Base-by-base conservation (phyloP, 2,888 invertebrate genomes). In the Philhelius pedissequus region DNA sequence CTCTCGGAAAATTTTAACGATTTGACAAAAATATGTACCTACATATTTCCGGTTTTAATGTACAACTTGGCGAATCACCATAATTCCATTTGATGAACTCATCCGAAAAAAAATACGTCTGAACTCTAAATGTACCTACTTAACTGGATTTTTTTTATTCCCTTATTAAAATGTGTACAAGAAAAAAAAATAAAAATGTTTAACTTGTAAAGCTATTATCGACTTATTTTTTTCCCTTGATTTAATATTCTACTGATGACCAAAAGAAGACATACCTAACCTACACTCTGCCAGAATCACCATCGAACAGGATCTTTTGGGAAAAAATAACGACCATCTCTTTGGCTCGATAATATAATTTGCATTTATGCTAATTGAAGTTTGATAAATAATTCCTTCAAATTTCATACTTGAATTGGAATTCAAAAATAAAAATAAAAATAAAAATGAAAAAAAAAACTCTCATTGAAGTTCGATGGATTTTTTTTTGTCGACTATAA, bases 341-440 rank as follows among this genome's bases (percentile, higher is more conserved):
- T 70, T 15, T 20, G 25, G 60, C 30, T 25, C 54, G 35, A 35
- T 58, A 38, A 62, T 38, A 30, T 81, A 77, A 86, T 86, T 86
- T 86, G 68, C 86, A 81, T 86, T 86, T 86, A 86, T 86, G 81
- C 86, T 86, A 86, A 86, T 81, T 81, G 86, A 81, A 86, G 86
- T 81, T 86, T 86, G 77, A 86, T 81, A 86, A 86, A 81, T 77
- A 81, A 76, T 86, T 81, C 81, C 76, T 66, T 76, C 68, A 80
- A 76, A 80, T 84, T 84, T 84, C 71, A 84, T 84, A 76, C 75
- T 71, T 50, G 76, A 80, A 76, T 84, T 84, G 80, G 60, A 71
- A 62, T 52, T 74, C 32, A 40, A 38, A 35, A n/a, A n/a, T n/a
- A n/a, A n/a, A n/a, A n/a, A n/a, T n/a, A n/a, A n/a, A n/a, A n/a